Percentiles rank a stretch among this genome's conserved stretches.
Evolutionary conservation across 2,797 vertebrate genomes (phyloP).

Genomic region (Anguilla megastoma): DNA sequence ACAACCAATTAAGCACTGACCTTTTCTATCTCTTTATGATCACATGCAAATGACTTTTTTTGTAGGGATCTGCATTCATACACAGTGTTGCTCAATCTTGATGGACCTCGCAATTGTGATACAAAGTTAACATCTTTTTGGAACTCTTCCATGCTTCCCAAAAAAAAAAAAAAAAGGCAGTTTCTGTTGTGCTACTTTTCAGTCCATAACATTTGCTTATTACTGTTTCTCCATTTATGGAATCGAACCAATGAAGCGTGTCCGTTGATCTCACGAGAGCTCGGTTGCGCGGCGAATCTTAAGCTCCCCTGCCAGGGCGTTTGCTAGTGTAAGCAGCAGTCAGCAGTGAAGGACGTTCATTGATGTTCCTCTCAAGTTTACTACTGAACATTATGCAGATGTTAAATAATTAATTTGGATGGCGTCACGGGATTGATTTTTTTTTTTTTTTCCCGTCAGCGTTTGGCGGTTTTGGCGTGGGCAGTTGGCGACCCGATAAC

Average conservation of each 20-base stretch:
- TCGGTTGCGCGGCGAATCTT: neutral
- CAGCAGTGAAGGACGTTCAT: neutral
- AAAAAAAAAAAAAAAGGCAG: neutral
- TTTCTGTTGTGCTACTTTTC: neutral
- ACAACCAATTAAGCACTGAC: too few relatives aligned
- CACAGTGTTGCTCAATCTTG: neutral
- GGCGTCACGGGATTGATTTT: neutral
- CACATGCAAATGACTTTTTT: neutral
- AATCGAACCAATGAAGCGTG: neutral
- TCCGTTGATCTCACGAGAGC: neutral
- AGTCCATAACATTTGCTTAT: neutral
- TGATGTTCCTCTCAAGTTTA: constrained; percentile 10
- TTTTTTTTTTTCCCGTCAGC: neutral
- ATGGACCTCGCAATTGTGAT: neutral
- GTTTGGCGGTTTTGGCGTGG: neutral
- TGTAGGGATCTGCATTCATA: neutral
- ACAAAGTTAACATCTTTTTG: neutral
- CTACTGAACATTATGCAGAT: constrained; percentile 10
- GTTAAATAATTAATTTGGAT: neutral
- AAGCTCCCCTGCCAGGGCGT: neutral
- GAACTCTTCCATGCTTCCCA: neutral
- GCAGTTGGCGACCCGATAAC: neutral
- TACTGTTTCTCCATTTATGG: neutral
- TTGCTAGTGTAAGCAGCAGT: neutral
- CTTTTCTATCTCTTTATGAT: neutral